Evolutionary conservation across 2,888 invertebrate genomes (phyloP), one percentile per base, ranked within the genome.

Genomic region (Zaprionus obscuricornis): DNA sequence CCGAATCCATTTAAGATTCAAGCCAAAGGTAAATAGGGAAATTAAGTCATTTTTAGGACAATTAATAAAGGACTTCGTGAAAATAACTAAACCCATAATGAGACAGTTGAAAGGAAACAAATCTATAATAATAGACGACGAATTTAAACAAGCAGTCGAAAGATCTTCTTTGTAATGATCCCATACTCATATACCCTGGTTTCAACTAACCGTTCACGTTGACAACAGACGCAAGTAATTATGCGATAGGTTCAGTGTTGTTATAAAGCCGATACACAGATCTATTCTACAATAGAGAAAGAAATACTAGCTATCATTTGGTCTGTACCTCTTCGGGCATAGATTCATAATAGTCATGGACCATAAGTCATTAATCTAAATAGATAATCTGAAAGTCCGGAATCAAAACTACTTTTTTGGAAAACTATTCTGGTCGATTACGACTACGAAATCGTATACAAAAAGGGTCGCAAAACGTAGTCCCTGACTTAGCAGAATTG

Each of bases 401-500:
- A 46, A 26, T 24, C 22, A 20, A 46, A 46, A 33, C 20, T 46
- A 45, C 20, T 33, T 45, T 22, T 20, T 8, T 45, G 33, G 45
- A 45, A 45, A 45, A 33, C 22, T 20, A 45, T 10, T 16, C 22
- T 33, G 20, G 22, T 33, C 14, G 31, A 20, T 6, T 29, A 43
- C 13, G 43, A 43, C 43, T 43, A 43, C 11, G 43, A 43, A 37
- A 22, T 26, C 24, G 24, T 39, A 39, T 39, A 39, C 39, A 40
- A 40, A 40, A 40, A 40, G 46, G 46, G 26, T 36, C 47, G 7
- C 37, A 26, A 8, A 70, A 73, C 17, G 54, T 55, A 6, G 68
- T 68, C 8, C 69, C 71, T 1, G 67, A 74, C 46, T 46, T 24
- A 46, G 24, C 11, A 33, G 46, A 34, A 58, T 70, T 2, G 60